A percentile compares a stretch with the other conserved stretches of the same genome.
Evolutionary conservation across 2,888 invertebrate species (phyloP).

Genomic region (Melinaea menophilus): DNA sequence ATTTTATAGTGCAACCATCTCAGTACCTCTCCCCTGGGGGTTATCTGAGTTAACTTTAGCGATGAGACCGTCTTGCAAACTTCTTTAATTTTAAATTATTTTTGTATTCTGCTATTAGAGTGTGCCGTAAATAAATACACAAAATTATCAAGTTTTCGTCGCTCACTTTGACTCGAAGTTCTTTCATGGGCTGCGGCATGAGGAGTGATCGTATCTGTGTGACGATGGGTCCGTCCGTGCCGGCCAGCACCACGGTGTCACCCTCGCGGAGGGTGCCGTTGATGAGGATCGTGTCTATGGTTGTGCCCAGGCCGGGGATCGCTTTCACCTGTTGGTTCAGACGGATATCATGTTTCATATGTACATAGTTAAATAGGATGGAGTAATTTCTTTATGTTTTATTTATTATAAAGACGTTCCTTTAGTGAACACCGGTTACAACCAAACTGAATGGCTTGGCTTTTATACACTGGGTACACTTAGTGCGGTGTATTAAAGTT

Average conservation of each 20-base stretch:
- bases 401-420: background rate
- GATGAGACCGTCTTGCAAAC: too few relatives aligned
- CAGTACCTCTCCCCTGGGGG: too few relatives aligned
- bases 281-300: slow-evolving; percentile 98
- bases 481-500: too few relatives aligned
- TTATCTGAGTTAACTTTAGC: too few relatives aligned
- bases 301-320: slow-evolving; percentile 97
- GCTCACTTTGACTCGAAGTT: slow-evolving; percentile 93
- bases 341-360: background rate
- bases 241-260: slow-evolving; percentile 96
- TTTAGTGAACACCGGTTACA: background rate
- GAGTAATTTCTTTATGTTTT: too few relatives aligned
- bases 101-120: too few relatives aligned
- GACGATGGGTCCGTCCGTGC: slow-evolving; percentile 98
- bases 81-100: too few relatives aligned
- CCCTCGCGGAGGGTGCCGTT: slow-evolving; percentile 97
- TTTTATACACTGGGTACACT: too few relatives aligned
- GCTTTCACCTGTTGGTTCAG: slow-evolving; percentile 86
- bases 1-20: too few relatives aligned
- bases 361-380: background rate
- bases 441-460: too few relatives aligned
- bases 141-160: background rate
- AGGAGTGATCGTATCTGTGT: slow-evolving; percentile 97
- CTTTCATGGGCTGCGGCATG: slow-evolving; percentile 99
- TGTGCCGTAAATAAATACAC: too few relatives aligned